Conservation (phyloP, 2,797 vertebrate species). For the Carcharodon carcharias region DNA sequence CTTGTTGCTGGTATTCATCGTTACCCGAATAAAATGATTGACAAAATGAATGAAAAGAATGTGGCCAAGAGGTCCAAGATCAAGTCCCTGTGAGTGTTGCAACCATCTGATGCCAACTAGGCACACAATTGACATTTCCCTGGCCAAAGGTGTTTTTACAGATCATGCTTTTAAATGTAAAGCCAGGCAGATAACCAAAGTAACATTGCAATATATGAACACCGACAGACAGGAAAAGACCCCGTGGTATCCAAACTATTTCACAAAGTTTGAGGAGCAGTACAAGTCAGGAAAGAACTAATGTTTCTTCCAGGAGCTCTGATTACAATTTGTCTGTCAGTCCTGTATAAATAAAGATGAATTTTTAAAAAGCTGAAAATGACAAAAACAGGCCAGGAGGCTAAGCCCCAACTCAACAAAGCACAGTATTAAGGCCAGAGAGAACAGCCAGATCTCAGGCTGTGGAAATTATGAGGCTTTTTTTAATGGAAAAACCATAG, state of each 20-base stretch:
- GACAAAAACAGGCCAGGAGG: neutral
- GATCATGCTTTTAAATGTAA: slow-evolving; percentile 75
- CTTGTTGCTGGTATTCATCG: slow-evolving; percentile 91
- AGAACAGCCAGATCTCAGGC: neutral
- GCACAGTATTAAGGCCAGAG: neutral
- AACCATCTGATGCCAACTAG: slow-evolving; percentile 97
- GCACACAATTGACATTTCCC: slow-evolving; percentile 94
- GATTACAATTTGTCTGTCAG: slow-evolving; percentile 64
- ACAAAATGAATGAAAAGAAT: slow-evolving; percentile 71
- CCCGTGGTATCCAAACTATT: neutral
- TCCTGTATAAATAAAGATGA: slow-evolving; percentile 59
- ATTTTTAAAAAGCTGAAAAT: slow-evolving; percentile 55
- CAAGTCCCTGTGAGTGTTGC: slow-evolving; percentile 82
- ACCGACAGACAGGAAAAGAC: neutral
- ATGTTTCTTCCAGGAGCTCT: slow-evolving; percentile 97
- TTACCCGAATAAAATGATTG: slow-evolving; percentile 89
- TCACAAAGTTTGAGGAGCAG: slow-evolving; percentile 83
- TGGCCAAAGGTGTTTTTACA: slow-evolving; percentile 91
- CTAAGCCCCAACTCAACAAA: neutral
- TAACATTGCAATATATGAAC: neutral
- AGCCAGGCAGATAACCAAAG: neutral
- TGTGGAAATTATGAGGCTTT: neutral
- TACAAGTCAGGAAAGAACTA: slow-evolving; percentile 98
- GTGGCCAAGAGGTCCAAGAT: neutral
- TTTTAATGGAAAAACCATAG: neutral